Evolutionary conservation across 2,888 invertebrate species (phyloP).

Genomic region (Apodemia mormo): DNA sequence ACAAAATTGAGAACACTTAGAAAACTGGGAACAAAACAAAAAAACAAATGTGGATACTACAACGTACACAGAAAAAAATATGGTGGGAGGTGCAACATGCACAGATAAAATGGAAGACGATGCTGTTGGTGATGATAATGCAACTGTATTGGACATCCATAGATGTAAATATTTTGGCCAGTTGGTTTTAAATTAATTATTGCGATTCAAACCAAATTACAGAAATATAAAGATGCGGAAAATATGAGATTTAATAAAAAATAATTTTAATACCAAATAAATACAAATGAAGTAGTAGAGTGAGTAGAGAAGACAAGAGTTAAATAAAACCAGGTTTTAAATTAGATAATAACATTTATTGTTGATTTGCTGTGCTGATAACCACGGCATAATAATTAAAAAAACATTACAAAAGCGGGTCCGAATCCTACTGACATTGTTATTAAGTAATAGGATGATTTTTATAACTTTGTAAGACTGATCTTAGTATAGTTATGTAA

Average conservation of each 20-base stretch:
- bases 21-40: neutral
- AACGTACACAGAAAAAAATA: neutral
- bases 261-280: neutral
- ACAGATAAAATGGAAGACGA: slow-evolving; percentile 6
- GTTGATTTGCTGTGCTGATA: no score
- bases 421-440: neutral
- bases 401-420: neutral
- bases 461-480: no score
- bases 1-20: neutral
- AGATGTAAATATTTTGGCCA: slow-evolving; percentile 10
- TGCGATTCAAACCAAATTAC: slow-evolving; percentile 7
- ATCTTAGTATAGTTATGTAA: no score
- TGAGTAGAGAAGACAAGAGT: slow-evolving; percentile 7
- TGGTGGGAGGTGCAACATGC: neutral
- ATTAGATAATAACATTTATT: slow-evolving; percentile 18
- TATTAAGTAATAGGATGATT: no score
- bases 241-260: slow-evolving; percentile 10
- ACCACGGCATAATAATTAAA: neutral
- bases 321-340: slow-evolving; percentile 19
- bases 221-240: slow-evolving; percentile 17
- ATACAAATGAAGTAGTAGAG: neutral
- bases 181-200: slow-evolving; percentile 13
- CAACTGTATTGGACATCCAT: slow-evolving; percentile 15
- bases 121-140: no score
- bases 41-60: neutral